Conservation (phyloP, 2,888 invertebrate genomes). For the Thysanoteuthis rhombus region DNA sequence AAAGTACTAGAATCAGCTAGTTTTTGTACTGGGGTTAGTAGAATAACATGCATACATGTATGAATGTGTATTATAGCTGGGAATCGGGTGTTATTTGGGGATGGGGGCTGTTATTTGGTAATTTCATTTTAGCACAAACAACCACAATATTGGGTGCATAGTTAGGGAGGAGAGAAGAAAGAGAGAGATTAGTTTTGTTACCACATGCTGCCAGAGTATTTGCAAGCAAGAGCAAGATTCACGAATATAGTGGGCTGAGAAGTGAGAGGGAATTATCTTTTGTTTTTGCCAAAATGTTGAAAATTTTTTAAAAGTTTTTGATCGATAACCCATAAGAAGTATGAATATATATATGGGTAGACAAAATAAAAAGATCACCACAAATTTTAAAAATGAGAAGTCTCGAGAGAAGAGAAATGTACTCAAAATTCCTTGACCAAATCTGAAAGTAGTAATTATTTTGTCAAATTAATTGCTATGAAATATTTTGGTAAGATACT, state of each 20-base stretch:
- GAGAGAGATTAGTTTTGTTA: neutral
- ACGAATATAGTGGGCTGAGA: neutral
- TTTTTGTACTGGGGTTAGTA: neutral
- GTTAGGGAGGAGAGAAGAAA: neutral
- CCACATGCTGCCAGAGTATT: neutral
- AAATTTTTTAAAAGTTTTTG: no score
- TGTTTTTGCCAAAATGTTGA: neutral
- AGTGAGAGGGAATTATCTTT: neutral
- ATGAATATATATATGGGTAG: neutral
- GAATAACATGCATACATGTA: neutral
- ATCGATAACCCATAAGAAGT: no score
- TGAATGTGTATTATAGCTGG: neutral
- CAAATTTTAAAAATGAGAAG: neutral
- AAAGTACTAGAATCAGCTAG: neutral
- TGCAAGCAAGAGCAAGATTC: neutral
- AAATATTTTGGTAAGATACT: no score
- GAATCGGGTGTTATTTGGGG: neutral
- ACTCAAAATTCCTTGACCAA: neutral
- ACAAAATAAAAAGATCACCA: neutral
- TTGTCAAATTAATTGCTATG: neutral
- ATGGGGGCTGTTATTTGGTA: neutral
- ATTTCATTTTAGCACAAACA: neutral
- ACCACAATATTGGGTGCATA: slow-evolving; percentile 12
- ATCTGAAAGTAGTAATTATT: neutral
- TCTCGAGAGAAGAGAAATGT: neutral